Evolutionary conservation across 2,113 vertebrate species (phyloP).

Genomic region (Eulemur rufifrons): DNA sequence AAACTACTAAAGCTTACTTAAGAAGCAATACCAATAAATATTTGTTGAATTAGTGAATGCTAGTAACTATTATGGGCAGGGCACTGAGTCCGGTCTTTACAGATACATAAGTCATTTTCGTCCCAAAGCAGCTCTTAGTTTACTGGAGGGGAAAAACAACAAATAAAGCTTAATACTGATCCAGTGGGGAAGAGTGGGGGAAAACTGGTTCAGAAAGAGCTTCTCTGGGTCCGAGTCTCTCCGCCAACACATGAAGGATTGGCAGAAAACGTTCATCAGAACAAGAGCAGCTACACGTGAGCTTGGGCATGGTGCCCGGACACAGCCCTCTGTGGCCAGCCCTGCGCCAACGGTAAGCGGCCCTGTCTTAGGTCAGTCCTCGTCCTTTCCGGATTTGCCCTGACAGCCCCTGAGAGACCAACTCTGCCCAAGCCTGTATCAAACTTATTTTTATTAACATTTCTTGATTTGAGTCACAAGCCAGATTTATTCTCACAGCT

Average conservation of each 20-base stretch:
- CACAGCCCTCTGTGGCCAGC: accelerated
- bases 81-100: background rate
- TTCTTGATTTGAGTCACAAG: background rate
- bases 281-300: background rate
- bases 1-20: background rate
- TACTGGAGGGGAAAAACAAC: background rate
- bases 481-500: background rate
- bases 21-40: background rate
- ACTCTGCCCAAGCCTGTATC: accelerated
- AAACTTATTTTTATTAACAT: background rate
- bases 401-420: accelerated
- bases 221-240: background rate
- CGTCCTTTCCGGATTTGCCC: accelerated
- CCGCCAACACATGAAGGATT: background rate
- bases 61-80: background rate
- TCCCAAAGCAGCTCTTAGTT: background rate
- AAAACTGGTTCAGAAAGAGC: background rate
- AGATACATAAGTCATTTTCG: background rate
- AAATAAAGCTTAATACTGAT: background rate
- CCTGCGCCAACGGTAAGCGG: accelerated
- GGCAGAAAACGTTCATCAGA: background rate
- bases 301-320: accelerated
- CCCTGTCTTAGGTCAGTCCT: accelerated
- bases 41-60: background rate
- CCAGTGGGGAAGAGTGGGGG: background rate